These are phyloP conservation scores for Diceros bicornis DNA, from an alignment of 2,797 vertebrate species.

Conservation along the genomic window DNA sequence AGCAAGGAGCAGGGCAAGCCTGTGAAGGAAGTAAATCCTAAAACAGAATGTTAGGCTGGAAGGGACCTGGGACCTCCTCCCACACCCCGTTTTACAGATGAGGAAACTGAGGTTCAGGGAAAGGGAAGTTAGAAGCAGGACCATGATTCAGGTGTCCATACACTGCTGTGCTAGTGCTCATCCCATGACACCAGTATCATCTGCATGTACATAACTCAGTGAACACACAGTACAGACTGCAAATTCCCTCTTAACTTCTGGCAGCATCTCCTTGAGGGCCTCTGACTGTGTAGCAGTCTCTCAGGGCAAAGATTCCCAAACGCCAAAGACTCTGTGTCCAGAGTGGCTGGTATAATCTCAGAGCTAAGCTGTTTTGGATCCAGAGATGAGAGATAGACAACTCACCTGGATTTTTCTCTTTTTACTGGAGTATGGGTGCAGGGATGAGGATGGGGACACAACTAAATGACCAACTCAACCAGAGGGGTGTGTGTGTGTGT, in stretches of 20 bases:
- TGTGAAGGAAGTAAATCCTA: neutral
- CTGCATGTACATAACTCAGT: neutral
- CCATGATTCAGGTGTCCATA: neutral
- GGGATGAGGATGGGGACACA: neutral
- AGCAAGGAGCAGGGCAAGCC: neutral
- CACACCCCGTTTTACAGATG: neutral
- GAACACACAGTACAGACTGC: neutral
- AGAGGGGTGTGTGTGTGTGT: too few species aligned
- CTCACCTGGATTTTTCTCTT: neutral
- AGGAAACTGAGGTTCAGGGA: conserved; percentile 39
- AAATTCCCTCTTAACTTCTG: neutral
- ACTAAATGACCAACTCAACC: neutral
- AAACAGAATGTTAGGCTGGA: neutral
- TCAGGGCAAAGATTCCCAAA: neutral
- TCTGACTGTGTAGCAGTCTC: neutral
- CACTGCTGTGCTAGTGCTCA: neutral
- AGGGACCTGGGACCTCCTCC: neutral
- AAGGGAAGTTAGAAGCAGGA: neutral
- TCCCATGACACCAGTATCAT: too few species aligned
- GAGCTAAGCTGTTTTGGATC: neutral
- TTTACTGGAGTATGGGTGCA: neutral
- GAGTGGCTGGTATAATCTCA: neutral
- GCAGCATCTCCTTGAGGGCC: neutral
- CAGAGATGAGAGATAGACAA: neutral
- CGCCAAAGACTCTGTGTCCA: neutral